Evolutionary conservation across 2,797 vertebrate genomes (phyloP).

Genomic region (Chiloscyllium punctatum): DNA sequence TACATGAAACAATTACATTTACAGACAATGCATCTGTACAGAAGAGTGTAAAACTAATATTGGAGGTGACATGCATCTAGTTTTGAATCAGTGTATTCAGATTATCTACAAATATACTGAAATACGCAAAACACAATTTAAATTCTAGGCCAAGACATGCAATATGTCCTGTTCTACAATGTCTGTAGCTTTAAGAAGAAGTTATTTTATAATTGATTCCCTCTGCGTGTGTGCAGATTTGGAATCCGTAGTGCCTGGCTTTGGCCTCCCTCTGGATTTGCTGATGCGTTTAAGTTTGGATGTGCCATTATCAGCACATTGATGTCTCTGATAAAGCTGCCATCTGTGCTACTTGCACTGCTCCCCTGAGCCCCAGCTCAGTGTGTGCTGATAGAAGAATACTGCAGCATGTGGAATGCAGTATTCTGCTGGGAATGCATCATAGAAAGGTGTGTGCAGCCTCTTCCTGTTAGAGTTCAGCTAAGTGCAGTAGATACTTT

Average conservation of each 20-base stretch:
- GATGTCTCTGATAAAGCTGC: not conserved
- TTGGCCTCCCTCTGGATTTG: not conserved
- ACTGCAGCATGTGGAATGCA: not conserved
- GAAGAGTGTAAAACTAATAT: not conserved
- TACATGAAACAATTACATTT: not conserved
- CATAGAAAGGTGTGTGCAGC: not conserved
- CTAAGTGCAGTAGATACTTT: not conserved
- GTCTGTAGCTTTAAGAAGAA: not conserved
- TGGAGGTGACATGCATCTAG: not conserved
- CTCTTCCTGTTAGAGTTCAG: not conserved
- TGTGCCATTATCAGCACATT: slow-evolving; percentile 1
- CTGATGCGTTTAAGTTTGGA: not conserved
- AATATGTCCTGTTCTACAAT: not conserved
- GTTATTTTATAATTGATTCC: not conserved
- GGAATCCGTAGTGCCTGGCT: not conserved
- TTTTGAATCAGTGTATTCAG: not conserved
- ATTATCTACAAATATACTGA: not conserved
- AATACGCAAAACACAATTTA: not conserved
- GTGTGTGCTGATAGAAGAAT: not conserved
- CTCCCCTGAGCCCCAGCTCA: slow-evolving; percentile 7
- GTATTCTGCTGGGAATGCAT: slow-evolving; percentile 12
- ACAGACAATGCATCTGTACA: not conserved
- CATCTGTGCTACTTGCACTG: not conserved
- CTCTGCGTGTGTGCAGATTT: not conserved
- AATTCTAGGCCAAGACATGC: not conserved